Evolutionary conservation across 2,797 vertebrate species (phyloP), one percentile per base, ranked within the genome.

Genomic region (Lateolabrax maculatus): DNA sequence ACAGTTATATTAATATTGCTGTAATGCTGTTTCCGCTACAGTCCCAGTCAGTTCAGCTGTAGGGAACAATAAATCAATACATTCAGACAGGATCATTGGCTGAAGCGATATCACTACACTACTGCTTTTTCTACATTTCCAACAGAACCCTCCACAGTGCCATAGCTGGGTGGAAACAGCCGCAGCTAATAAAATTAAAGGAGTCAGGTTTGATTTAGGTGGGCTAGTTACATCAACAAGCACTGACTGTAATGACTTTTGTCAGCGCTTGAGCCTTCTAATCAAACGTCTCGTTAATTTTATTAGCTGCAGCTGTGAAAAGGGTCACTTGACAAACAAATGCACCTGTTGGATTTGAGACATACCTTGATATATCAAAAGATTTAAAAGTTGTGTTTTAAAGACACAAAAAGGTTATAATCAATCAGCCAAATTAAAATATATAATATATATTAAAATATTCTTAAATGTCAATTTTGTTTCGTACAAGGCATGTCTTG

Each of bases 21-120:
- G 25, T 34, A 78, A 70, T 34, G 18, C 3, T 74, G 15, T 69
- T 66, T 56, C 25, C 31, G 12, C 25, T 37, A 51, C 46, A 70
- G 27, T 69, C 29, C 23, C 34, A 9, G 9, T 46, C 37, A 13
- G 44, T 55, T 56, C 18, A 67, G 23, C 44, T 52, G 15, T 11
- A n/a, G 52, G 16, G 18, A 56, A 65, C 18, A 36, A 37, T 61
- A 48, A 71, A 57, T 34, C 15, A 10, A 21, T 29, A 13, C 34
- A 16, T 65, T 62, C 23, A 48, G 53, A 34, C 34, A 0, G 8
- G 15, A 7, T 37, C 37, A 36, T 3, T 43, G 36, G 48, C 21
- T 39, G 39, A 61, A 41, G 7, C 2, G 39, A 71, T 39, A 19
- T 39, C 18, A 37, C 25, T 23, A 4, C 51, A 43, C 61, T 64